Conservation (phyloP, 2,888 invertebrate species). For the Nesidiocoris tenuis region DNA sequence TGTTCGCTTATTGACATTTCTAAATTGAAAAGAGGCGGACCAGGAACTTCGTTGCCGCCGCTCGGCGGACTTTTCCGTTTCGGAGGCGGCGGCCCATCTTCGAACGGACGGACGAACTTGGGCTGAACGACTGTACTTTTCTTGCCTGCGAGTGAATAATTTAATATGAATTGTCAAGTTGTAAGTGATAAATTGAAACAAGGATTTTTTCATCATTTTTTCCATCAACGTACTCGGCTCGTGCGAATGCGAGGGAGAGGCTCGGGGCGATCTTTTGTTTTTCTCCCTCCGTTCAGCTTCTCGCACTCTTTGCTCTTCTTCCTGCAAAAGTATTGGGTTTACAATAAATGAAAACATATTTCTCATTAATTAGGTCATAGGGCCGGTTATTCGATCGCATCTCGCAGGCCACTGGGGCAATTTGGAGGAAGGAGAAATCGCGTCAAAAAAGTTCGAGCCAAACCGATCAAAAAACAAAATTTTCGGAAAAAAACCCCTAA, state of each 20-base stretch:
- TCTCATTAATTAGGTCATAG: too few relatives aligned
- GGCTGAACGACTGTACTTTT: conserved; percentile 42
- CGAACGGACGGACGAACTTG: conserved; percentile 54
- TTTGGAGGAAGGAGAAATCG: too few relatives aligned
- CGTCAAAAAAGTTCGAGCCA: neutral
- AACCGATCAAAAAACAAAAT: too few relatives aligned
- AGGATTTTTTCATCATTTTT: too few relatives aligned
- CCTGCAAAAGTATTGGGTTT: conserved; percentile 50
- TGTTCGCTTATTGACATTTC: conserved; percentile 45
- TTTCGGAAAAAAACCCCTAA: too few relatives aligned
- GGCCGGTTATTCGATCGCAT: too few relatives aligned
- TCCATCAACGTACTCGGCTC: conserved; percentile 35
- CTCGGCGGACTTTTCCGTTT: conserved; percentile 53
- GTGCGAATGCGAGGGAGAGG: conserved; percentile 44
- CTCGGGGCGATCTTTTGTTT: conserved; percentile 51
- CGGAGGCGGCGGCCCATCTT: conserved; percentile 51
- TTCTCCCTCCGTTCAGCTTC: conserved; percentile 56
- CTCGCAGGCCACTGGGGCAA: too few relatives aligned
- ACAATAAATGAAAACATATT: neutral
- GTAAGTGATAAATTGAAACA: too few relatives aligned
- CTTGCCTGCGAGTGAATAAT: conserved; percentile 7
- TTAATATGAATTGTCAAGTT: too few relatives aligned
- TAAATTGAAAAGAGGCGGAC: conserved; percentile 40
- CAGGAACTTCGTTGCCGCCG: conserved; percentile 51
- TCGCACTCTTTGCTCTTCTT: conserved; percentile 55